Conservation (phyloP, 2,113 vertebrate genomes). For the Gallinago media region DNA sequence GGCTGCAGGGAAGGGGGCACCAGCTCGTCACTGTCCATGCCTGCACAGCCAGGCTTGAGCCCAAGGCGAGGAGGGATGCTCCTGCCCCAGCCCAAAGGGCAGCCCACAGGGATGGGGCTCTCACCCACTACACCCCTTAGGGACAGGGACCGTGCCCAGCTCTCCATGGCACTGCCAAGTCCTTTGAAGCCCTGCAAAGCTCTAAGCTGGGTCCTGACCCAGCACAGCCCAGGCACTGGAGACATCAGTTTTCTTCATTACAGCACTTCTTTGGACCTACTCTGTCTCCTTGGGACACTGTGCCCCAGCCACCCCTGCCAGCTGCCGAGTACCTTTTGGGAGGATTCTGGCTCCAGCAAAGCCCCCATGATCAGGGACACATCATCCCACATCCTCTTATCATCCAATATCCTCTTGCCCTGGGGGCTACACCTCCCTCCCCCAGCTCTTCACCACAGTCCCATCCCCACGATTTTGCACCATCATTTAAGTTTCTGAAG, state of each 20-base stretch:
- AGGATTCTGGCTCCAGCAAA: background rate
- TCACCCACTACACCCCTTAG: background rate
- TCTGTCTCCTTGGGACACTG: accelerated
- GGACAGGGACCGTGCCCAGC: background rate
- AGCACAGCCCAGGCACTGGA: accelerated
- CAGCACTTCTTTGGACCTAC: background rate
- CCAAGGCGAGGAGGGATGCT: background rate
- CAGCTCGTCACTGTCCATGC: background rate
- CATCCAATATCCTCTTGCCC: background rate
- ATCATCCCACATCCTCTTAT: background rate
- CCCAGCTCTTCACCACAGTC: constrained; percentile 42
- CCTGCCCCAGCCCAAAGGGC: background rate
- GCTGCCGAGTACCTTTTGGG: accelerated
- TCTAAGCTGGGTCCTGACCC: background rate
- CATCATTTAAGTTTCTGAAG: constrained; percentile 69
- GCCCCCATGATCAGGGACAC: background rate
- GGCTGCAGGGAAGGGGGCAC: background rate
- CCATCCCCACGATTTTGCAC: constrained; percentile 19
- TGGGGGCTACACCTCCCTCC: background rate
- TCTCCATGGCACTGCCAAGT: accelerated
- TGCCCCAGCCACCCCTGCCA: background rate
- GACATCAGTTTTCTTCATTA: accelerated
- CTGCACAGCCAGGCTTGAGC: background rate
- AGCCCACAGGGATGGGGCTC: background rate
- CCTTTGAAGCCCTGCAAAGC: background rate